Percentiles rank a stretch among this genome's conserved stretches.
phyloP scores from a whole-genome alignment of 64 coral and sea anemone genomes.

The Catalaphyllia jardinei region DNA sequence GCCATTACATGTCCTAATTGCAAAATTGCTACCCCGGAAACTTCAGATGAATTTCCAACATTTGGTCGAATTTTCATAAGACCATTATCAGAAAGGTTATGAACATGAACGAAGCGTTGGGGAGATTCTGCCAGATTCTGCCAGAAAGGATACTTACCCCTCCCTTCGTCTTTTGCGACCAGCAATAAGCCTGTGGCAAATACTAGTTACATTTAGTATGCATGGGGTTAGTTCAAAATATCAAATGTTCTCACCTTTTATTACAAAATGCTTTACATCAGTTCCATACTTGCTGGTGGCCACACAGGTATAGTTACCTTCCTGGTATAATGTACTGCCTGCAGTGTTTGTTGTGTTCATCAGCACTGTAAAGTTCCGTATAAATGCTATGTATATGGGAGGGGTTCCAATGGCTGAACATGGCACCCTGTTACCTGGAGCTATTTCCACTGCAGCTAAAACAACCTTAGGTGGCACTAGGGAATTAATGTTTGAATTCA shows the following conservation, averaged over 20 bases:
- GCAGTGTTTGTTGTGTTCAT: background rate
- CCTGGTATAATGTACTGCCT: background rate
- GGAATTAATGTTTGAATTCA: background rate
- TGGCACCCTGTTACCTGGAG: background rate
- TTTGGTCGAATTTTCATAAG: too few relatives aligned
- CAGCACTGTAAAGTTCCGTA: background rate
- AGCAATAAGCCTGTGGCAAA: too few relatives aligned
- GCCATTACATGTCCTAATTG: too few relatives aligned
- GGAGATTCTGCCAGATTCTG: too few relatives aligned
- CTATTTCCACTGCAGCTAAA: background rate
- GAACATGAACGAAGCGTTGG: too few relatives aligned
- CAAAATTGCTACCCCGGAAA: too few relatives aligned
- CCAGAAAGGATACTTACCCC: too few relatives aligned
- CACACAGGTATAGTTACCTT: background rate
- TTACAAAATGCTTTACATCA: background rate
- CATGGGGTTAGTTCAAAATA: too few relatives aligned
- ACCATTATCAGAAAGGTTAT: too few relatives aligned
- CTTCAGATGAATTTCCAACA: too few relatives aligned
- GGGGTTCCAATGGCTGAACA: background rate
- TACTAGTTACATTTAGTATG: too few relatives aligned
- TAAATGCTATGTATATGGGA: background rate
- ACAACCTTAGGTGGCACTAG: background rate
- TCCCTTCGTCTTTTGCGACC: too few relatives aligned
- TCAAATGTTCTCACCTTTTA: background rate
- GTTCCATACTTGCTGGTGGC: background rate